Base-by-base conservation (phyloP, 92 coral and sea anemone genomes). In the Palythoa caribaeorum region DNA sequence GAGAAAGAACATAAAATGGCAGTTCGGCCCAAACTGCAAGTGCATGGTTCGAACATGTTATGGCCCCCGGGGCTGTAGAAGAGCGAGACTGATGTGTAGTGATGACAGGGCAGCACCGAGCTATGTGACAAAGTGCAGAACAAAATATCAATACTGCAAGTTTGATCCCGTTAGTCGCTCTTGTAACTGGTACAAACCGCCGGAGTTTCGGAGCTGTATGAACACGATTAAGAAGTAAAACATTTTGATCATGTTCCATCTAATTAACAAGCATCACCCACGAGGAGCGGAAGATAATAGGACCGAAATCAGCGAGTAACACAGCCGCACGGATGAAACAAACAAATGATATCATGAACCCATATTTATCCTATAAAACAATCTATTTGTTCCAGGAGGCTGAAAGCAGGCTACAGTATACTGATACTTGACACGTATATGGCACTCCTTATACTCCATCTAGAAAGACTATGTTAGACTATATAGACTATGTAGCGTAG, bases 1-100 rank as follows among this genome's bases (percentile, higher is more conserved):
- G 75, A 83, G 96, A 38, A 92, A 92, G 35, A 98, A 98, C 39
- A 86, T 97, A 69, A 90, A 94, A 55, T 91, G 98, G 59, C 92
- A 95, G n/a, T 97, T 90, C 63, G 88, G 89, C 39, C 92, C 89
- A 62, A 94, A 93, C 71, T 97, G 99, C 91, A 91, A 87, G 85
- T 97, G 99, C 63, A 89, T 72, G 37, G 92, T 96, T 53, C 93
- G 90, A 1, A 89, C 90, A 54, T 97, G 99, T 87, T 96, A 90
- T 36, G 87, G 97, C 16, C 87, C 90, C 7, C 76, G 86, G 6
- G 88, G 90, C 77, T 90, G 93, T 47, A 85, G 86, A 47, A 88
- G 87, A 75, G 80, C 73, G 5, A 80, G 36, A 76, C 83, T 90
- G 74, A 44, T 85, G 19, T 83, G 89, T 3, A 85, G 71, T 17